Base-by-base conservation (phyloP, 2,113 vertebrate species). In the Mustela nigripes region DNA sequence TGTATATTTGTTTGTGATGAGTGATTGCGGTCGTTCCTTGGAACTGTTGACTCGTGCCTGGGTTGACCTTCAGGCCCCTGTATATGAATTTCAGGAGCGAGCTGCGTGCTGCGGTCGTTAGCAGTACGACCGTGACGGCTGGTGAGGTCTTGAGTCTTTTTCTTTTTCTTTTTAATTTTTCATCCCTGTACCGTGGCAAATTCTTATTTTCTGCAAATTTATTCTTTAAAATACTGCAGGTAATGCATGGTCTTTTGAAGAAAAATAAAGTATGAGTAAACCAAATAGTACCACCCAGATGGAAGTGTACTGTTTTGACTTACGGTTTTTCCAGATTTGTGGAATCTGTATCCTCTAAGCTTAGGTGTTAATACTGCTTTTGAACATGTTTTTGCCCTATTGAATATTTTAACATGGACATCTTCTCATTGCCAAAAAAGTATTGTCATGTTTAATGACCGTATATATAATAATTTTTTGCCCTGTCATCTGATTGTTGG, bases 291-390 rank as follows among this genome's bases (percentile, higher is more conserved):
- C 9, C 2, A 89, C 53, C 50, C 31, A 86, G 58, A 65, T 95
- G n/a, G 93, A 85, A 85, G 53, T 31, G 9, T 71, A 63, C 45
- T 92, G 15, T 90, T 98, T 95, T 91, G 62, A 89, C 91, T 97
- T 83, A 12, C 84, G 6, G 10, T 48, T 88, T 33, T 96, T 94
- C 42, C 6, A 87, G 36, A 11, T 93, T 78, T 92, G 76, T 95
- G 19, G 86, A 78, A n/a, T 60, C 21, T 73, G 12, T 96, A 31
- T 50, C 93, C 7, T 42, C 26, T 80, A 76, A 58, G 73, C 28
- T 48, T 90, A 8, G 50, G 45, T 97, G 31, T 89, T 71, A 39
- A 56, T 86, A 67, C 10, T 97, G 33, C 39, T 91, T 91, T 71
- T 65, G 67, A 94, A 65, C 19, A 81, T 58, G 18, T 31, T 74